A percentile compares a stretch with the other conserved stretches of the same genome.
These are phyloP conservation scores for Erythrocercus mccallii DNA, from an alignment of 2,113 vertebrate species.

Conservation along the genomic window DNA sequence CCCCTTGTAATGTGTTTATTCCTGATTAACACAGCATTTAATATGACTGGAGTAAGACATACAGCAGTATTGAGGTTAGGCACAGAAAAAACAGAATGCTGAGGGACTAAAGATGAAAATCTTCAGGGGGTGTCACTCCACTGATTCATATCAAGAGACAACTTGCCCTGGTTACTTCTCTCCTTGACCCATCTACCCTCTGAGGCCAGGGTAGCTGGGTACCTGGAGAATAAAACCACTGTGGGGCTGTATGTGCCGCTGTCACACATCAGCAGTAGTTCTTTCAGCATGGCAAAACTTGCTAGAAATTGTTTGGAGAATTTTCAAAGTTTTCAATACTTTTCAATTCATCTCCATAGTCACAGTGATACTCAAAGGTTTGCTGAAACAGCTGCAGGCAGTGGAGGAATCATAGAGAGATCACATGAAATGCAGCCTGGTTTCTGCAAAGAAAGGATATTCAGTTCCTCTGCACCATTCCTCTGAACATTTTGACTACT, in stretches of 20 bases:
- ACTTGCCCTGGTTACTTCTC: neutral
- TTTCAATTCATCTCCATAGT: conserved; percentile 10
- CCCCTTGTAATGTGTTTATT: neutral
- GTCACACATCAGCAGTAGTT: neutral
- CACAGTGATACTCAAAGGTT: conserved; percentile 26
- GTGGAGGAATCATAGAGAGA: neutral
- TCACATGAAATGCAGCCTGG: neutral
- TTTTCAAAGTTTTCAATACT: conserved; percentile 40
- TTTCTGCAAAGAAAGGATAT: neutral
- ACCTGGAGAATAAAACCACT: neutral
- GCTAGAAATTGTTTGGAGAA: conserved; percentile 30
- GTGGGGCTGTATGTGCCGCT: neutral
- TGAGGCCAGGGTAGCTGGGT: neutral
- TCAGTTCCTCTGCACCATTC: neutral
- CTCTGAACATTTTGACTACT: neutral
- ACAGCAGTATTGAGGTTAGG: neutral
- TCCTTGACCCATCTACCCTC: neutral
- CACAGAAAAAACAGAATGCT: neutral
- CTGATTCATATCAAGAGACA: neutral
- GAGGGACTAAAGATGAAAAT: neutral
- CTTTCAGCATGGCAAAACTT: conserved; percentile 26
- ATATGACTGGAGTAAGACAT: neutral
- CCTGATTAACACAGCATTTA: neutral
- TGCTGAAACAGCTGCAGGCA: conserved; percentile 44
- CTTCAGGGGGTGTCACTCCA: neutral